Percentiles rank a stretch among this genome's conserved stretches.
These are phyloP conservation scores for Ethmia dodecea DNA, from an alignment of 2,888 invertebrate genomes.

Conservation along the genomic window DNA sequence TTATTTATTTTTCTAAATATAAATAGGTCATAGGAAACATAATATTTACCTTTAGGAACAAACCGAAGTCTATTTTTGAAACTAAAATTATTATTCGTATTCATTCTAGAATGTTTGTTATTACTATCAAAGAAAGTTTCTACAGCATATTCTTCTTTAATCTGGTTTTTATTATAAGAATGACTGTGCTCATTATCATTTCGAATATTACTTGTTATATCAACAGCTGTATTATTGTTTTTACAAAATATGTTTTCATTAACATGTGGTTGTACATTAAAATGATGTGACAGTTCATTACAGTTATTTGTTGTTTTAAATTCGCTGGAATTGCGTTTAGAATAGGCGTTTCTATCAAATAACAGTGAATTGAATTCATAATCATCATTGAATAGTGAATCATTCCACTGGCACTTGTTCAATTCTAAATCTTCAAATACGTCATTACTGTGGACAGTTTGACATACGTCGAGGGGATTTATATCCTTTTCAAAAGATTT, in stretches of 20 bases:
- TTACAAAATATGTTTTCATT: no score
- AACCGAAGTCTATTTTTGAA: conserved; percentile 64
- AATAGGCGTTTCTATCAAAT: conserved; percentile 8
- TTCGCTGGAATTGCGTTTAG: neutral
- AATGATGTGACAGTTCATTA: no score
- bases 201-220: no score
- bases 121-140: neutral
- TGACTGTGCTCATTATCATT: no score
- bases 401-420: neutral
- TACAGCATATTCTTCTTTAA: no score
- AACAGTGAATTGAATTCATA: conserved; percentile 2
- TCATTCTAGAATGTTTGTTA: conserved; percentile 5
- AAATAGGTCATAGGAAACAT: neutral
- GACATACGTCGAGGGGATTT: conserved; percentile 37
- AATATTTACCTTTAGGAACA: conserved; percentile 74
- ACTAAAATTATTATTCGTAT: conserved; percentile 35
- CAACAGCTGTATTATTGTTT: no score
- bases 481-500: conserved; percentile 11
- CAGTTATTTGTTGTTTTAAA: no score
- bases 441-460: conserved; percentile 21
- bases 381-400: conserved; percentile 1
- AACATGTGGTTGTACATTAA: no score
- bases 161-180: no score
- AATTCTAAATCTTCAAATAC: neutral
- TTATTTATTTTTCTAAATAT: neutral